Evolutionary conservation across 2,113 vertebrate species (phyloP).

Genomic region (Oceanodroma tethys): DNA sequence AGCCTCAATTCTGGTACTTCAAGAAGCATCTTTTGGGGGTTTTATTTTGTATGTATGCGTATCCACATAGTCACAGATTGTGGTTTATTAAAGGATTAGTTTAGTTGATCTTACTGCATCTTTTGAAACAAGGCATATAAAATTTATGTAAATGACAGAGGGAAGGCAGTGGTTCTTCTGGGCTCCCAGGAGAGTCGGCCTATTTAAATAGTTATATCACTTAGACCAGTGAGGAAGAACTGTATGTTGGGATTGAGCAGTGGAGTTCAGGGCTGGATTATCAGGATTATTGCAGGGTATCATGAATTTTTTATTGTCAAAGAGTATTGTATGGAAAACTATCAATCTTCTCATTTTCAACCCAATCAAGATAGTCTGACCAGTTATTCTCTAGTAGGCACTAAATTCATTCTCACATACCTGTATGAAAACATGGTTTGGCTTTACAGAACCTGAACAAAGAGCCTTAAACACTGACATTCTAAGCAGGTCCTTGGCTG

Average conservation of each 20-base stretch:
- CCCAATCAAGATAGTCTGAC: neutral
- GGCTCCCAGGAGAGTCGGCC: neutral
- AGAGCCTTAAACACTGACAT: neutral
- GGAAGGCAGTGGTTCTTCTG: neutral
- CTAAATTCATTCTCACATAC: neutral
- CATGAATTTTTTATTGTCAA: neutral
- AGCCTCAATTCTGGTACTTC: neutral
- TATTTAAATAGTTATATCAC: neutral
- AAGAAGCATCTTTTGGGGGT: rapidly evolving
- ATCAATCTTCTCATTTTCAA: neutral
- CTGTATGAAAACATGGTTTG: neutral
- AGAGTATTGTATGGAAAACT: neutral
- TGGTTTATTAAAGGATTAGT: neutral
- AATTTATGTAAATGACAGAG: neutral
- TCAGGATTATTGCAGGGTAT: neutral
- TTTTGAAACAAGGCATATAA: neutral
- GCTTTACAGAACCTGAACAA: neutral
- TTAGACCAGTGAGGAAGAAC: neutral
- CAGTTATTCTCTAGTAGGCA: neutral
- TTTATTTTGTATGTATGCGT: neutral
- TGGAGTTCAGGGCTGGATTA: neutral
- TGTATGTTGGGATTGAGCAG: neutral
- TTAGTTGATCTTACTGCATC: neutral
- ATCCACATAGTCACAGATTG: neutral
- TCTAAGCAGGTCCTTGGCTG: neutral